Evolutionary conservation across 2,797 vertebrate genomes (phyloP).

Genomic region (Carduelis carduelis): DNA sequence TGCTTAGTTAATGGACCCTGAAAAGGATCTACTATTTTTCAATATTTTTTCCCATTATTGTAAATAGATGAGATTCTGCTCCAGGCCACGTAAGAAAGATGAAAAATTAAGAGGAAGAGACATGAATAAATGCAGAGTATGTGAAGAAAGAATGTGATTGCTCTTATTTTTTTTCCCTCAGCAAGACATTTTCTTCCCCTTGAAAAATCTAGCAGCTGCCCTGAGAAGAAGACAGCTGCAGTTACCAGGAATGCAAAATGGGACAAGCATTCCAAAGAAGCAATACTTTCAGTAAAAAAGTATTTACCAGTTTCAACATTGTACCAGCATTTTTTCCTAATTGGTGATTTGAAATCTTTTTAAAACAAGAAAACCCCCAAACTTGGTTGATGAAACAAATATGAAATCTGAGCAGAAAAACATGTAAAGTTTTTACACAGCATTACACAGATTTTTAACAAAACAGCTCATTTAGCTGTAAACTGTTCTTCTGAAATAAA

Average conservation of each 20-base stretch:
- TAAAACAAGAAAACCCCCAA: neutral
- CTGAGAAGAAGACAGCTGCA: neutral
- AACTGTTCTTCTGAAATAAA: neutral
- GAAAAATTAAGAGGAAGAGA: constrained; percentile 53
- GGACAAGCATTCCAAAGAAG: neutral
- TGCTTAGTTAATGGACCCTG: constrained; percentile 27
- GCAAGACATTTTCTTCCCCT: neutral
- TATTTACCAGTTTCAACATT: neutral
- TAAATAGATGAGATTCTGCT: constrained; percentile 59
- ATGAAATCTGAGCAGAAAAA: neutral
- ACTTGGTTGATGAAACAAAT: neutral
- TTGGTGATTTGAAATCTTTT: neutral
- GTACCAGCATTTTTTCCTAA: neutral
- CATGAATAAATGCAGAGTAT: neutral
- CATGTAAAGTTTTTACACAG: neutral
- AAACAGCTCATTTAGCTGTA: neutral
- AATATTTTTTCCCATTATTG: constrained; percentile 53
- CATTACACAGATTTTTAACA: neutral
- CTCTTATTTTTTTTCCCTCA: neutral
- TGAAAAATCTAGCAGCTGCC: neutral
- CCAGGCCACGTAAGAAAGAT: constrained; percentile 32
- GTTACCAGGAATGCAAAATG: neutral
- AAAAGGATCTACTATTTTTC: constrained; percentile 49
- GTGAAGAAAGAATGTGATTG: neutral
- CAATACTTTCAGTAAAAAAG: neutral